Conservation (phyloP, 2,797 vertebrate species). For the Poecile montanus region DNA sequence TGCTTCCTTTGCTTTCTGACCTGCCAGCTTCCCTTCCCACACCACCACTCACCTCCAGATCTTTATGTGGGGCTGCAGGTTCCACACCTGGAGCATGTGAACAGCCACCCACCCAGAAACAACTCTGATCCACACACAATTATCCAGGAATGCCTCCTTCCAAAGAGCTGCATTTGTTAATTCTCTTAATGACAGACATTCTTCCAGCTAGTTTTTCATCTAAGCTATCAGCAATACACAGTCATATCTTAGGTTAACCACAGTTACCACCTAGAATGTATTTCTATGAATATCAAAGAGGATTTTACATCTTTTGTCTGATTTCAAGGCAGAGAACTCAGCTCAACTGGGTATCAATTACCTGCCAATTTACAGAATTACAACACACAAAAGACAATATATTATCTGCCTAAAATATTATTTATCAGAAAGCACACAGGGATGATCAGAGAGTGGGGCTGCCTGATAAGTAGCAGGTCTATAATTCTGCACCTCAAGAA, state of each 20-base stretch:
- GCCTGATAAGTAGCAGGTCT: background rate
- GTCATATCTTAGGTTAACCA: slow-evolving; percentile 21
- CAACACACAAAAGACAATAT: background rate
- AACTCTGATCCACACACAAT: background rate
- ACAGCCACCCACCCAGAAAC: background rate
- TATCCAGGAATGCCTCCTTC: background rate
- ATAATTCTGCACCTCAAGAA: slow-evolving; percentile 14
- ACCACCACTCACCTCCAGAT: background rate
- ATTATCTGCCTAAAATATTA: slow-evolving; percentile 27
- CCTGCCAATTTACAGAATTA: slow-evolving; percentile 42
- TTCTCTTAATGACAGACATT: background rate
- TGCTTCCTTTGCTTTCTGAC: background rate
- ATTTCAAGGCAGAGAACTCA: background rate
- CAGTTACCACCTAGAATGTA: background rate
- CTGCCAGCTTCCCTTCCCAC: background rate
- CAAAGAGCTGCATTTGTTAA: background rate
- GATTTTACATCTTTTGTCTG: background rate
- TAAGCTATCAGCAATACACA: background rate
- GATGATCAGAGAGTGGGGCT: background rate
- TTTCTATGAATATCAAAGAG: slow-evolving; percentile 21
- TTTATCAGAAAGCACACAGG: background rate
- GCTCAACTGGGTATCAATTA: slow-evolving; percentile 21
- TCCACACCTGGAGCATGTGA: background rate
- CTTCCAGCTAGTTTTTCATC: slow-evolving; percentile 1
- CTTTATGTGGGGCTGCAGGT: background rate